A percentile compares a stretch with the other conserved stretches of the same genome.
phyloP scores from a whole-genome alignment of 2,888 invertebrate species.

The Daptonema setosum region DNA sequence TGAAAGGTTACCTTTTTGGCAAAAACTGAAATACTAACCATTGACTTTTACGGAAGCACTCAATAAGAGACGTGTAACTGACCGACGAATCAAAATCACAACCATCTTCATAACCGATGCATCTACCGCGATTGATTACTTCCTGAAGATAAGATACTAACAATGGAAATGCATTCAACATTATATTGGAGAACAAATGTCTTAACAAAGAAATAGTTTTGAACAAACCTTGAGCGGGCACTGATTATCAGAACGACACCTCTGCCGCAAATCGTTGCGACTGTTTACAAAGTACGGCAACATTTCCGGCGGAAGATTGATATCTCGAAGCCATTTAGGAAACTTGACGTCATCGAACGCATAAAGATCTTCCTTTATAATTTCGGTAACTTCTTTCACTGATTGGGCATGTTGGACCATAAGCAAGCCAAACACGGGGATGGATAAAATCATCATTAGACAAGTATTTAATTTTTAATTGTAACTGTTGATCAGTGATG shows the following conservation, averaged over 20 bases:
- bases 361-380: no score
- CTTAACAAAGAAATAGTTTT: no score
- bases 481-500: no score
- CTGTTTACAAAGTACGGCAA: neutral
- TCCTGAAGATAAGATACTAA: neutral
- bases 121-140: neutral
- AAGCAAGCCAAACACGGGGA: no score
- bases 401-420: no score
- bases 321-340: neutral
- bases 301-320: neutral
- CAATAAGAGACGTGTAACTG: neutral
- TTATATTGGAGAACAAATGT: no score
- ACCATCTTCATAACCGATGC: neutral
- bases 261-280: neutral
- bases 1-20: no score
- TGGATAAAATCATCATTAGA: no score
- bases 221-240: neutral
- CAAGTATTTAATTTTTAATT: no score
- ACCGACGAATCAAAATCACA: neutral
- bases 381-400: no score
- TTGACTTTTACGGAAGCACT: conserved; percentile 13
- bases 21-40: conserved; percentile 35
- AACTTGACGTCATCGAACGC: neutral
- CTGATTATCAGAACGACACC: neutral
- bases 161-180: no score